phyloP scores from a whole-genome alignment of 2,113 vertebrate genomes.

The Chloropsis cyanopogon region DNA sequence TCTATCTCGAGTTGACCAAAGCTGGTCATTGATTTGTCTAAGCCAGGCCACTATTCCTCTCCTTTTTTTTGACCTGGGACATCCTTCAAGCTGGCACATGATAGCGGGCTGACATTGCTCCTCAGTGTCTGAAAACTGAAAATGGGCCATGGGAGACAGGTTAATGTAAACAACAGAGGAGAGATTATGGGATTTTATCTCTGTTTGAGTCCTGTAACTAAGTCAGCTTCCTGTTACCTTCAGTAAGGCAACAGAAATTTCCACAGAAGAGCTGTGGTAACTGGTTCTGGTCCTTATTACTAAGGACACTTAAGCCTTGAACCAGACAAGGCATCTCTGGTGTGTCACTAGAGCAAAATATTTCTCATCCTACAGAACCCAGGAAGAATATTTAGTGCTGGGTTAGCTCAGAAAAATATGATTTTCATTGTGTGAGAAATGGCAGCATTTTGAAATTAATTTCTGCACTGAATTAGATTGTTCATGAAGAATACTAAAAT shows the following conservation, averaged over 20 bases:
- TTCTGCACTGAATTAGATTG: background rate
- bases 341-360: background rate
- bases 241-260: background rate
- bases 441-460: background rate
- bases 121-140: background rate
- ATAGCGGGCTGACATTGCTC: background rate
- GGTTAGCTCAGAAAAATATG: background rate
- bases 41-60: background rate
- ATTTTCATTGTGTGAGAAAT: background rate
- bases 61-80: background rate
- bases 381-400: background rate
- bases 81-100: background rate
- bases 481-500: background rate
- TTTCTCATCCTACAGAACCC: background rate
- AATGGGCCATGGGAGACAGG: background rate
- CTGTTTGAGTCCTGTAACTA: background rate
- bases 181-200: background rate
- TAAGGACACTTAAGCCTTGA: background rate
- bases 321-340: background rate
- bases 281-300: background rate
- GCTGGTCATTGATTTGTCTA: background rate
- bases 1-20: background rate
- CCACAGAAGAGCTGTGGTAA: background rate
- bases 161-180: background rate
- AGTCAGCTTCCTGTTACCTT: background rate